Percentiles rank a stretch among this genome's conserved stretches.
Conservation (phyloP, 2,113 vertebrate genomes). For the Tupaia tana region DNA sequence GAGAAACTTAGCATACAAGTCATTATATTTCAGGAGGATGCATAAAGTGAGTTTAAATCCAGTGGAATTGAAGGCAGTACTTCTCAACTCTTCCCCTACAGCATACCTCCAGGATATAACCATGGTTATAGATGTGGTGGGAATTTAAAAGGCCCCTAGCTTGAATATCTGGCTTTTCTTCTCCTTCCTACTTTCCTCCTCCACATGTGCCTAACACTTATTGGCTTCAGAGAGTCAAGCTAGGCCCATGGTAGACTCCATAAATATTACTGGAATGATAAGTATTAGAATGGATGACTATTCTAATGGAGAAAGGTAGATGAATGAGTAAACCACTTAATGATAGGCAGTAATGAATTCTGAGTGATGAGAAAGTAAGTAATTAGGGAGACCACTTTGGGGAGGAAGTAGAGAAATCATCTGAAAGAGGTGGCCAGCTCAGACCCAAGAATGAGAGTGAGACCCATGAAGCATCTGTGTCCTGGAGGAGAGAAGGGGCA, state of each 20-base stretch:
- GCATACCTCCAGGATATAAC: background rate
- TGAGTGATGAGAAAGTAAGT: background rate
- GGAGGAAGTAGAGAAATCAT: background rate
- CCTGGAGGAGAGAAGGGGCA: fast-evolving
- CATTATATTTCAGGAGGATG: background rate
- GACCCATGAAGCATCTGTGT: too few species aligned
- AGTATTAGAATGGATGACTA: background rate
- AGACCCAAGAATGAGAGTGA: too few species aligned
- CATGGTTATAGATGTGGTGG: background rate
- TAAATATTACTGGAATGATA: background rate
- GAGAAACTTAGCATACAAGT: background rate
- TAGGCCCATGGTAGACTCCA: background rate
- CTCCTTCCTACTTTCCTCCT: background rate
- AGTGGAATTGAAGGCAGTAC: background rate
- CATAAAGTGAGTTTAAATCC: background rate
- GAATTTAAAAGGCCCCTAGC: background rate
- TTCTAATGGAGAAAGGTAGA: background rate
- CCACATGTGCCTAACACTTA: too few species aligned
- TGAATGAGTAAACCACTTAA: background rate
- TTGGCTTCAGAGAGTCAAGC: background rate
- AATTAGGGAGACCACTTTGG: background rate
- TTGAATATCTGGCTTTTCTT: background rate
- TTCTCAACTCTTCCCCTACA: background rate
- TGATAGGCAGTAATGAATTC: background rate
- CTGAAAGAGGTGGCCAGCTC: background rate